phyloP scores from a whole-genome alignment of 2,113 vertebrate genomes.

The Brachirus orientalis region DNA sequence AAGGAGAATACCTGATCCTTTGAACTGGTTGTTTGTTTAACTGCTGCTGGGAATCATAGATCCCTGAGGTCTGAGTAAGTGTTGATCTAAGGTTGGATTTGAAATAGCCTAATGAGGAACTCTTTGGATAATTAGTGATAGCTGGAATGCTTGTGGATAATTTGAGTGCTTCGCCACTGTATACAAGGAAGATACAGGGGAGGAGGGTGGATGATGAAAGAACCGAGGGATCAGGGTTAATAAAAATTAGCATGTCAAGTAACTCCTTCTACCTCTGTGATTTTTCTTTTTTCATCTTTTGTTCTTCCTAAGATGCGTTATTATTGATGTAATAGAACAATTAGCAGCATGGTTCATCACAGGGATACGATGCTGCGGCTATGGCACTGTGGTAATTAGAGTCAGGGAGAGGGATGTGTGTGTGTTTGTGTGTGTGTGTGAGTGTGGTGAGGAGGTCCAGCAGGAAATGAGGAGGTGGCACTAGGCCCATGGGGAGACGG shows the following conservation, averaged over 20 bases:
- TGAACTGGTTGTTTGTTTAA: slow-evolving; percentile 86
- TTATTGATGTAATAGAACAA: slow-evolving; percentile 62
- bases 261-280: slow-evolving; percentile 71
- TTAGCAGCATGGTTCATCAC: slow-evolving; percentile 77
- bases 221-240: slow-evolving; percentile 79
- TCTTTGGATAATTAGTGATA: slow-evolving; percentile 81
- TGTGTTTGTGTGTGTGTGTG: slow-evolving; percentile 53
- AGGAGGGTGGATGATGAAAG: slow-evolving; percentile 72
- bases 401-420: slow-evolving; percentile 82
- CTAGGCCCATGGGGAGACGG: slow-evolving; percentile 83
- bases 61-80: slow-evolving; percentile 84
- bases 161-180: slow-evolving; percentile 78
- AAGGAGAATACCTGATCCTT: slow-evolving; percentile 84
- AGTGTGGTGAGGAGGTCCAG: slow-evolving; percentile 84
- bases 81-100: slow-evolving; percentile 85
- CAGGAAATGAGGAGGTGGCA: slow-evolving; percentile 86
- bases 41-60: slow-evolving; percentile 81
- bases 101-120: slow-evolving; percentile 86
- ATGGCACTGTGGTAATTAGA: slow-evolving; percentile 82
- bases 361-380: slow-evolving; percentile 73
- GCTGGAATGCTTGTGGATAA: slow-evolving; percentile 83
- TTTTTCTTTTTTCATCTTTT: slow-evolving; percentile 69
- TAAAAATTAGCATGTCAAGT: slow-evolving; percentile 82
- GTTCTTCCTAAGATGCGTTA: slow-evolving; percentile 73
- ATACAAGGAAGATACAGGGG: slow-evolving; percentile 55